Conservation (phyloP, 1,140 invertebrate species). For the Helicoverpa zea region DNA sequence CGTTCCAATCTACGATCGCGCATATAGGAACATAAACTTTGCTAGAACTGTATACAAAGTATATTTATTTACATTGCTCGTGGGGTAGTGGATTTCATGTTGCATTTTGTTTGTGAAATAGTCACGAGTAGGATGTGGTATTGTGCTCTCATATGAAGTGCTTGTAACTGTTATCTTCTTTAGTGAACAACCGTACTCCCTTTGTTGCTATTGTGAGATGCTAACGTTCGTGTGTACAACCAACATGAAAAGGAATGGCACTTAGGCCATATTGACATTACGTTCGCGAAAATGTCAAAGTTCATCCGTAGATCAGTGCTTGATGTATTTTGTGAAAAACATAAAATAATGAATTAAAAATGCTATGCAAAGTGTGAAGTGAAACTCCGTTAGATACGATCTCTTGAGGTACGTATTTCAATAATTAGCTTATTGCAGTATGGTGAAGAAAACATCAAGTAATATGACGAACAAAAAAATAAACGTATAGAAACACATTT, state of each 20-base stretch:
- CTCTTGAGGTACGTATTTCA: conserved; percentile 18
- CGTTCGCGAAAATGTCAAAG: conserved; percentile 77
- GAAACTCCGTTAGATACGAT: neutral
- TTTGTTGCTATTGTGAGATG: conserved; percentile 3
- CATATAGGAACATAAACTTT: conserved; percentile 44
- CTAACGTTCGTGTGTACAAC: conserved; percentile 35
- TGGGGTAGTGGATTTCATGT: conserved; percentile 12
- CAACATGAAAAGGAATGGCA: conserved; percentile 66
- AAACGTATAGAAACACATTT: neutral
- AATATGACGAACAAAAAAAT: neutral
- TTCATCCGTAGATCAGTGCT: conserved; percentile 63
- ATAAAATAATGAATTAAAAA: conserved; percentile 51
- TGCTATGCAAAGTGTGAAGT: conserved; percentile 24
- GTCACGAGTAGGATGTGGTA: conserved; percentile 23
- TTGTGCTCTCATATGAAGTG: neutral
- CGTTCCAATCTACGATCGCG: conserved; percentile 74
- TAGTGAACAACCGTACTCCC: neutral
- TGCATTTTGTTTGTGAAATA: conserved; percentile 36
- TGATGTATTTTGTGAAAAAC: conserved; percentile 52
- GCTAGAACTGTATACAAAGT: conserved; percentile 44
- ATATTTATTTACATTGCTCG: conserved; percentile 59
- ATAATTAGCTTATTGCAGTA: neutral
- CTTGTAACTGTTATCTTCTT: neutral
- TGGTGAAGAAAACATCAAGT: neutral
- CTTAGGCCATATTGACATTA: conserved; percentile 69